Evolutionary conservation across 2,113 vertebrate genomes (phyloP), one percentile per base, ranked within the genome.

Genomic region (Leucopternis melanops): DNA sequence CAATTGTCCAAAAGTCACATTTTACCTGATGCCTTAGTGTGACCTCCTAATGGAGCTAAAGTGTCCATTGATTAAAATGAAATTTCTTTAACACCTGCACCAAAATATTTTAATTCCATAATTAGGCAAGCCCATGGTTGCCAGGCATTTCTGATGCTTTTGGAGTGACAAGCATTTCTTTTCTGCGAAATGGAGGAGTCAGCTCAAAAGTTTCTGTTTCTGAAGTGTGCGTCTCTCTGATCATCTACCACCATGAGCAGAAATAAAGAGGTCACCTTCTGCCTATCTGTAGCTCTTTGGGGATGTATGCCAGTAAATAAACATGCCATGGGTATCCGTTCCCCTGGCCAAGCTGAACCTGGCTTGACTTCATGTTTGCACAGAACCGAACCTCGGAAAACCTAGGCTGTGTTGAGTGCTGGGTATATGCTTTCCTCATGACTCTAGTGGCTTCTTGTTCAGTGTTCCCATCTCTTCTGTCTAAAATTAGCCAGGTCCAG

Each of bases 401-500:
- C 20, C 13, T 34, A 3, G 54, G 40, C 50, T 45, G 22, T 36
- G 8, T 20, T n/a, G 32, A 38, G 36, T 34, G 27, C 34, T 91
- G 83, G 36, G 5, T 72, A 9, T 31, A 3, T 0, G 7, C 66
- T 82, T 82, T 25, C 36, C 54, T 88, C 16, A 0, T 62, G 50
- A 32, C n/a, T 49, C 38, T 8, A 49, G 62, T 40, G 62, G 38
- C 54, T 80, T 52, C 16, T 90, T 61, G 17, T 44, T 62, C 16
- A 2, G 6, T 78, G 42, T 81, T 87, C 69, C 55, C n/a, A 21
- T 77, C 40, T 59, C 38, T 36, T 77, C 89, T 95, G 57, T 86
- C 83, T 94, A 86, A 89, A 95, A 91, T 83, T 78, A 92, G 61
- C 45, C 22, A 26, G 73, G 49, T 81, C 27, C 40, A 54, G 29